A percentile compares a stretch with the other conserved stretches of the same genome.
phyloP scores from a whole-genome alignment of 23 tunicate genomes.

The Trididemnum miniatum region DNA sequence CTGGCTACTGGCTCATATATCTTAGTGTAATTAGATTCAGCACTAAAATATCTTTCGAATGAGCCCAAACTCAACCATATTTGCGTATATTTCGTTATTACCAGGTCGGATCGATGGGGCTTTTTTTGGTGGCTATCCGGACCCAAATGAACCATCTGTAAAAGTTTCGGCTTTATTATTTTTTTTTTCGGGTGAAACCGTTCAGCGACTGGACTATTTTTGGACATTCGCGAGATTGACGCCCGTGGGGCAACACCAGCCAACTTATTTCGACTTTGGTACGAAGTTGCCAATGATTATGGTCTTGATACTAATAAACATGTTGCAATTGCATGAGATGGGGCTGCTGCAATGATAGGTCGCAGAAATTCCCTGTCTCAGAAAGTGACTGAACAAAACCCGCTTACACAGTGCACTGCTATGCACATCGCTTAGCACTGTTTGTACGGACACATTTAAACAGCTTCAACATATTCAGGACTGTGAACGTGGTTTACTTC shows the following conservation, averaged over 20 bases:
- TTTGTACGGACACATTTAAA: constrained; percentile 37
- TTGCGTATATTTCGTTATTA: too few species aligned
- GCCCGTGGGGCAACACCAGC: constrained; percentile 37
- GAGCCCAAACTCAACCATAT: too few species aligned
- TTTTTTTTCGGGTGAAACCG: too few species aligned
- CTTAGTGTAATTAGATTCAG: too few species aligned
- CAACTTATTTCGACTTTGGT: constrained; percentile 37
- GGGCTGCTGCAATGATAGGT: constrained; percentile 46
- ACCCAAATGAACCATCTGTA: too few species aligned
- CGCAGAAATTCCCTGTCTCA: constrained; percentile 35
- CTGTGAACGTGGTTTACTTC: constrained; percentile 41
- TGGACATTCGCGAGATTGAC: constrained; percentile 34
- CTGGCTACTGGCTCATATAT: too few species aligned
- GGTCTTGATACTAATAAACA: constrained; percentile 31
- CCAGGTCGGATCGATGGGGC: too few species aligned
- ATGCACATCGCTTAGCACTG: constrained; percentile 38
- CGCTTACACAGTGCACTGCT: constrained; percentile 42
- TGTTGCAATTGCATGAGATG: constrained; percentile 40
- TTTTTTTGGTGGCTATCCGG: too few species aligned
- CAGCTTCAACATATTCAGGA: constrained; percentile 31
- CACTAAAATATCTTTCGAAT: too few species aligned
- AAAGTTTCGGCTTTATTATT: too few species aligned
- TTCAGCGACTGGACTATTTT: too few species aligned
- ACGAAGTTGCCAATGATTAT: constrained; percentile 28
- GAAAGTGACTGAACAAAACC: constrained; percentile 33